Evolutionary conservation across 2,888 invertebrate genomes (phyloP).

Genomic region (Eupelmus urozonus): DNA sequence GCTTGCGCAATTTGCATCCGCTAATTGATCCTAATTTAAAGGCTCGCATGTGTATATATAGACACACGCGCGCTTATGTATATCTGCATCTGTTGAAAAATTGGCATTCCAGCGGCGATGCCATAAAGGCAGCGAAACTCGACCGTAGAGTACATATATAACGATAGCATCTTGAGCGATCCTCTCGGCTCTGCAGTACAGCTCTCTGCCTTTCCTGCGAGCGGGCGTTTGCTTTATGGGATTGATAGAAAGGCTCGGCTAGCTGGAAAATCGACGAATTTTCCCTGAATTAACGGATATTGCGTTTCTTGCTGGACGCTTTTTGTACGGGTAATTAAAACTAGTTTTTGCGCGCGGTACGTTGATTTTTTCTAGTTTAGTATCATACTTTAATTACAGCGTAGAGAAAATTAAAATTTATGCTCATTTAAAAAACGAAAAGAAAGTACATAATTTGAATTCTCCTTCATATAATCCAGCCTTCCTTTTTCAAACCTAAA

Average conservation of each 20-base stretch:
- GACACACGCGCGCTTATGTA: too few species aligned
- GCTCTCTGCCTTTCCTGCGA: neutral
- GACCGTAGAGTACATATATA: neutral
- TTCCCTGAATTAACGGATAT: neutral
- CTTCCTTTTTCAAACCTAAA: too few species aligned
- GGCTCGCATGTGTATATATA: too few species aligned
- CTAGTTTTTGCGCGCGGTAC: neutral
- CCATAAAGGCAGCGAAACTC: neutral
- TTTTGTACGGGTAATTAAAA: too few species aligned
- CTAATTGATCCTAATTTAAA: too few species aligned
- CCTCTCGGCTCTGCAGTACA: neutral
- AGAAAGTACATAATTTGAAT: too few species aligned
- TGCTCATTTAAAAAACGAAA: too few species aligned
- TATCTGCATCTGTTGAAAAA: too few species aligned
- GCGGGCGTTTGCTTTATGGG: neutral
- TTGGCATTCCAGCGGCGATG: constrained; percentile 1
- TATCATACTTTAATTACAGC: too few species aligned
- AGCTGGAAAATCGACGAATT: neutral
- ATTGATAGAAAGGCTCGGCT: constrained; percentile 12
- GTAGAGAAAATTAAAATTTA: too few species aligned
- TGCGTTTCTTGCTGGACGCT: neutral
- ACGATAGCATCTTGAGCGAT: constrained; percentile 53
- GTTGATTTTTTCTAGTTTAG: neutral
- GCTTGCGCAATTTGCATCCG: too few species aligned
- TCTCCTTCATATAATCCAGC: too few species aligned